Conservation (phyloP, 2,797 vertebrate species). For the Cephalopachus bancanus region DNA sequence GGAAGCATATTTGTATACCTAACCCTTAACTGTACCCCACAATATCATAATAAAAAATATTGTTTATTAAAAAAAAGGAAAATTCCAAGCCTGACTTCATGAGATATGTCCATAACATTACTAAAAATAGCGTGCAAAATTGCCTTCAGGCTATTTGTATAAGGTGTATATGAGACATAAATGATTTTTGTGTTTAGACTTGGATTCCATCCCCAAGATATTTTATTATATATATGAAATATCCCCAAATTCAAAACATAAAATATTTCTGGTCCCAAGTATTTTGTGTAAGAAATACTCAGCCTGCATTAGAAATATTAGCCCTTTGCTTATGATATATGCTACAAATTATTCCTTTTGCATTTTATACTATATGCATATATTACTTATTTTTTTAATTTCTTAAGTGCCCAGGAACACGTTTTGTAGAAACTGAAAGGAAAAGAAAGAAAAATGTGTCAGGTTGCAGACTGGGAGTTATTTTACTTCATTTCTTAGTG, state of each 20-base stretch:
- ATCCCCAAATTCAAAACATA: background rate
- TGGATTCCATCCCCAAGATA: background rate
- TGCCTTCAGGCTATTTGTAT: background rate
- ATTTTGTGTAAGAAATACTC: background rate
- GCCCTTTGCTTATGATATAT: background rate
- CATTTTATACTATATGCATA: background rate
- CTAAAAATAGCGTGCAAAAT: background rate
- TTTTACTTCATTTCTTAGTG: background rate
- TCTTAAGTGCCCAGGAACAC: background rate
- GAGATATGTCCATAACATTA: background rate
- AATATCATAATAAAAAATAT: no score
- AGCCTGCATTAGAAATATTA: constrained; percentile 1
- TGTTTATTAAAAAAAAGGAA: background rate
- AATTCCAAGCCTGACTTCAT: background rate
- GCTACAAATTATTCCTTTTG: constrained; percentile 51
- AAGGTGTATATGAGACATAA: background rate
- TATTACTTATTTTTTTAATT: background rate
- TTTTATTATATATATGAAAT: background rate
- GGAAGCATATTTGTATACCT: no score
- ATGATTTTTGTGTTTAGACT: background rate
- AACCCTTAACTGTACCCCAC: no score
- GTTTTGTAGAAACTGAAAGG: background rate
- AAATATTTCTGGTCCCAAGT: background rate
- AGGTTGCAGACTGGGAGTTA: background rate
- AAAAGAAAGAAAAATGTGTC: background rate